Percentiles rank a stretch among this genome's conserved stretches.
Evolutionary conservation across 2,888 invertebrate genomes (phyloP).

Genomic region (Physocephala rufipes): DNA sequence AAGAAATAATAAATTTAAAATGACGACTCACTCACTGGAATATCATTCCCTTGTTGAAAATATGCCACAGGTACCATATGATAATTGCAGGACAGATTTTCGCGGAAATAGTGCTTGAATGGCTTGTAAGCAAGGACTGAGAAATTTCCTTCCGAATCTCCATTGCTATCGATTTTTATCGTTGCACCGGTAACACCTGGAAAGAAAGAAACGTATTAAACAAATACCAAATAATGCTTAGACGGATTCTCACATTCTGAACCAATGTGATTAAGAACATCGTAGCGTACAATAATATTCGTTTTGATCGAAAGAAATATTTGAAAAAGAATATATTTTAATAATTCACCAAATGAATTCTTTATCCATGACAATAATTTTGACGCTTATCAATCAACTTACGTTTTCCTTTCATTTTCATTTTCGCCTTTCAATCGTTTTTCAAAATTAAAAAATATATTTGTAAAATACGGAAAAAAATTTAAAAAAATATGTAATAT

Average conservation of each 20-base stretch:
- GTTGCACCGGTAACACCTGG: conserved; percentile 93
- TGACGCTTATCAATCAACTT: neutral
- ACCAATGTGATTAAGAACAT: too few relatives aligned
- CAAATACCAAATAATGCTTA: too few relatives aligned
- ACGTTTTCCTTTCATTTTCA: too few relatives aligned
- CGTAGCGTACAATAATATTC: neutral
- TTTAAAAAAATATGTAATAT: conserved; percentile 23
- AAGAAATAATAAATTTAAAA: conserved; percentile 45
- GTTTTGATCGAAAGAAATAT: neutral
- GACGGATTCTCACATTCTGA: too few relatives aligned
- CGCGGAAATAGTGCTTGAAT: conserved; percentile 62
- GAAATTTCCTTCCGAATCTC: conserved; percentile 97
- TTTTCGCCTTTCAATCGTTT: neutral
- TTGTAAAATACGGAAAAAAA: conserved; percentile 4
- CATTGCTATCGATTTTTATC: conserved; percentile 89
- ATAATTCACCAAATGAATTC: neutral
- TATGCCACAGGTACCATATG: conserved; percentile 87
- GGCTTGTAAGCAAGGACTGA: conserved; percentile 86
- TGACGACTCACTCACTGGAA: conserved; percentile 79
- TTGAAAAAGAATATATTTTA: neutral
- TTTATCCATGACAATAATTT: neutral
- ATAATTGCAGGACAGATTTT: conserved; percentile 75
- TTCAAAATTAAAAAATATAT: conserved; percentile 19
- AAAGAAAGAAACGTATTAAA: conserved; percentile 33
- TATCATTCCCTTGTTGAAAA: conserved; percentile 78